Conservation (phyloP, 2,888 invertebrate genomes). For the Drosophila melanocephala region DNA sequence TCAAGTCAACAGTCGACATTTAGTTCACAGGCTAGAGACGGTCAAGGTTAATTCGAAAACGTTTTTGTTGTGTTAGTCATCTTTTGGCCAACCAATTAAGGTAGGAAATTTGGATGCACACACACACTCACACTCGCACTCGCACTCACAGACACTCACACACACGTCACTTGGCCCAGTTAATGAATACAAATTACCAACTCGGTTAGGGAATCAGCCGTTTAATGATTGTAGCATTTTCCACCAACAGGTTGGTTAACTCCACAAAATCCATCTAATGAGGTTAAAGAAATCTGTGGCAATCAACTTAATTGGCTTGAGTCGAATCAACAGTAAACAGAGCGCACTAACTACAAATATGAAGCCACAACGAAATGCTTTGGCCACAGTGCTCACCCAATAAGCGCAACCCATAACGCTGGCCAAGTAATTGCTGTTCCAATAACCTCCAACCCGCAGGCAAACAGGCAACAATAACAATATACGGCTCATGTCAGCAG, state of each 20-base stretch:
- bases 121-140: too few relatives aligned
- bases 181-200: slow-evolving; percentile 7
- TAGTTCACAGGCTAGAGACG: slow-evolving; percentile 38
- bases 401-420: slow-evolving; percentile 15
- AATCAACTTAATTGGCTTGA: slow-evolving; percentile 3
- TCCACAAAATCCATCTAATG: not conserved
- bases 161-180: not conserved
- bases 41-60: slow-evolving; percentile 46
- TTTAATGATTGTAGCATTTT: not conserved
- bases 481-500: slow-evolving; percentile 54
- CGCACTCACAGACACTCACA: not conserved
- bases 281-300: not conserved
- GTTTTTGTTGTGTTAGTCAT: not conserved
- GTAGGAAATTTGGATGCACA: not conserved
- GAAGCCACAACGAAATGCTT: slow-evolving; percentile 3
- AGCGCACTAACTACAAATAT: slow-evolving; percentile 8
- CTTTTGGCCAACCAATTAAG: not conserved
- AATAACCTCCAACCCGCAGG: slow-evolving; percentile 65
- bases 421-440: slow-evolving; percentile 55
- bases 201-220: not conserved
- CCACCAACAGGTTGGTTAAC: not conserved
- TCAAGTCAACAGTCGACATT: not conserved
- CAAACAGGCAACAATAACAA: slow-evolving; percentile 30
- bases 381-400: slow-evolving; percentile 8
- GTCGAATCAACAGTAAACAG: slow-evolving; percentile 1